These are phyloP conservation scores for Cerastoderma edule DNA, from an alignment of 2,888 invertebrate genomes.

Conservation along the genomic window DNA sequence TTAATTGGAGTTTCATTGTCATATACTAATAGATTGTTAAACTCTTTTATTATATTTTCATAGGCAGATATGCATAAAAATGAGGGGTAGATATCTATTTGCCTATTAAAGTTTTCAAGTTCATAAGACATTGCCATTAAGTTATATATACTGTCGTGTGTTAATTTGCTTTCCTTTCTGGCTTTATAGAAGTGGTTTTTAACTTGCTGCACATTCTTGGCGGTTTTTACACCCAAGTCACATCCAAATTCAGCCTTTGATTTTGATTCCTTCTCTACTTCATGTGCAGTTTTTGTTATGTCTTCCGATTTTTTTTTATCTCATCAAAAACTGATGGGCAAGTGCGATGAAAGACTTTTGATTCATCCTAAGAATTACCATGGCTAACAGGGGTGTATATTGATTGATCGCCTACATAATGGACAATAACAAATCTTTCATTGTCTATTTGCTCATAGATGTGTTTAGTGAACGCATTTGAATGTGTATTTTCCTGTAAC, in stretches of 20 bases:
- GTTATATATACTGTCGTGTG: conserved; percentile 11
- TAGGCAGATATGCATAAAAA: conserved; percentile 19
- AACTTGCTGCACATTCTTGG: conserved; percentile 13
- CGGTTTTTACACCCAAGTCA: conserved; percentile 26
- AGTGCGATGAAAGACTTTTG: conserved; percentile 9
- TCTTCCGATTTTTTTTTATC: conserved; percentile 1
- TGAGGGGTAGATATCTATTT: conserved; percentile 30
- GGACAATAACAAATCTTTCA: neutral
- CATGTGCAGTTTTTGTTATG: neutral
- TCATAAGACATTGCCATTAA: conserved; percentile 10
- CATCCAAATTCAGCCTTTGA: conserved; percentile 9
- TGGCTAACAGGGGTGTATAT: neutral
- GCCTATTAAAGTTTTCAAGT: conserved; percentile 15
- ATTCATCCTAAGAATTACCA: conserved; percentile 11
- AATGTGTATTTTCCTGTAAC: neutral
- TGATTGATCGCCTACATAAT: neutral
- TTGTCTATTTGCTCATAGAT: neutral
- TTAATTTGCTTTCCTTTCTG: conserved; percentile 3
- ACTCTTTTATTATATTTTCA: conserved; percentile 15
- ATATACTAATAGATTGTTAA: conserved; percentile 18
- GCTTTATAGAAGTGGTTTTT: conserved; percentile 15
- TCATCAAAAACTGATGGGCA: conserved; percentile 26
- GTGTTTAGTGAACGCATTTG: neutral
- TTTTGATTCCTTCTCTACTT: conserved; percentile 21
- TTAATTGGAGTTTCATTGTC: neutral